These are phyloP conservation scores for Hoplodrina ambigua DNA, from an alignment of 2,888 invertebrate genomes.

Conservation along the genomic window DNA sequence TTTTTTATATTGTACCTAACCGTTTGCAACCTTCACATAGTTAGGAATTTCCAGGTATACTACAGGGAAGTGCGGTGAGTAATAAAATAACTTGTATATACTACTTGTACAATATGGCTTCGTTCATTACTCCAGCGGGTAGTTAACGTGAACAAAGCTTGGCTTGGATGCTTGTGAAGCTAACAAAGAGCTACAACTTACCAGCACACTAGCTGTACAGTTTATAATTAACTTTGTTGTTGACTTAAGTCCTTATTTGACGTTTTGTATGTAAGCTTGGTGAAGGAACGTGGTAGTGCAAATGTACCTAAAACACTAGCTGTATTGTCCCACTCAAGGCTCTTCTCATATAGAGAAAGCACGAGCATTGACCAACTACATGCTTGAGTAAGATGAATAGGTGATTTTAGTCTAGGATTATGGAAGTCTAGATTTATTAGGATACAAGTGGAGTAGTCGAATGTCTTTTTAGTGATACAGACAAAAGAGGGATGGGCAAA, in stretches of 20 bases:
- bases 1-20: background rate
- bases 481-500: too few species aligned
- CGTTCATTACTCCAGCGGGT: background rate
- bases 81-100: background rate
- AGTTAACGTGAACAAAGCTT: slow-evolving; percentile 8
- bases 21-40: background rate
- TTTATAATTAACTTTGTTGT: slow-evolving; percentile 6
- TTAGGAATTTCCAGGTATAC: background rate
- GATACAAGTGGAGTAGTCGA: too few species aligned
- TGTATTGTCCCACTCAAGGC: too few species aligned
- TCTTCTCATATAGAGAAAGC: too few species aligned
- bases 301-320: background rate
- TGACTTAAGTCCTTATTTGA: background rate
- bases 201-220: slow-evolving; percentile 7
- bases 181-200: slow-evolving; percentile 25
- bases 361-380: too few species aligned
- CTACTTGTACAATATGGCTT: background rate
- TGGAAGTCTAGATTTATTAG: too few species aligned
- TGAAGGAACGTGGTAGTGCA: slow-evolving; percentile 3
- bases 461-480: too few species aligned
- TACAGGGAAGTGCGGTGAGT: background rate
- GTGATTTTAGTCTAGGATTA: too few species aligned
- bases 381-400: too few species aligned
- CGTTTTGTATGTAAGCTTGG: background rate
- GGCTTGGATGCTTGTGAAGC: background rate